A percentile compares a stretch with the other conserved stretches of the same genome.
phyloP scores from a whole-genome alignment of 2,797 vertebrate species.

The Gouania willdenowi region DNA sequence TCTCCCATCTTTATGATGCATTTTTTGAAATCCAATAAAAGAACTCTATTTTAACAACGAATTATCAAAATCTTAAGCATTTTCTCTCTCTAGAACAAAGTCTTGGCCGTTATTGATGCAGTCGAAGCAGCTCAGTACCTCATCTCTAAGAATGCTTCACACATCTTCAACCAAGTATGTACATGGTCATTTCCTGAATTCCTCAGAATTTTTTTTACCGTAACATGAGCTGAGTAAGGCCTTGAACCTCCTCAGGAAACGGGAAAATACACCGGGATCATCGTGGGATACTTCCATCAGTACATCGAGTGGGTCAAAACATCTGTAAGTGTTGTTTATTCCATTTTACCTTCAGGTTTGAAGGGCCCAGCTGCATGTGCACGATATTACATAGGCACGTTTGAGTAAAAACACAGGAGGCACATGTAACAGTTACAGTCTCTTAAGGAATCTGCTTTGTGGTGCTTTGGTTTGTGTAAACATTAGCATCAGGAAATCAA shows the following conservation, averaged over 20 bases:
- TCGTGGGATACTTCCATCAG: conserved; percentile 85
- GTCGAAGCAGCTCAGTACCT: conserved; percentile 83
- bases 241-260: conserved; percentile 76
- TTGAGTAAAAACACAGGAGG: conserved; percentile 27
- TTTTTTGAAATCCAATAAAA: too few species aligned
- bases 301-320: conserved; percentile 87
- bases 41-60: too few species aligned
- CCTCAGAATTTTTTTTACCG: too few species aligned
- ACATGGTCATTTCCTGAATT: neutral
- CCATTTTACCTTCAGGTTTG: too few species aligned
- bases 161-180: conserved; percentile 78
- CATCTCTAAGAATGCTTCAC: conserved; percentile 79
- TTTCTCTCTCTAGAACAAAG: conserved; percentile 74
- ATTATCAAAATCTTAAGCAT: too few species aligned
- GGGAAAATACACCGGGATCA: conserved; percentile 75
- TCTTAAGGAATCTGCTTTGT: conserved; percentile 52
- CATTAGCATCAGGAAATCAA: conserved; percentile 23
- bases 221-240: too few species aligned
- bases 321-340: conserved; percentile 87
- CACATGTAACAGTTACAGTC: conserved; percentile 41
- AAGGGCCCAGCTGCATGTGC: too few species aligned
- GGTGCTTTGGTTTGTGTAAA: conserved; percentile 28
- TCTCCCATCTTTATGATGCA: too few species aligned
- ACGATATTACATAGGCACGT: conserved; percentile 18
- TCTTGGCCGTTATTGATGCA: conserved; percentile 69